phyloP scores from a whole-genome alignment of 2,113 vertebrate species.

The Nematolebias whitei region DNA sequence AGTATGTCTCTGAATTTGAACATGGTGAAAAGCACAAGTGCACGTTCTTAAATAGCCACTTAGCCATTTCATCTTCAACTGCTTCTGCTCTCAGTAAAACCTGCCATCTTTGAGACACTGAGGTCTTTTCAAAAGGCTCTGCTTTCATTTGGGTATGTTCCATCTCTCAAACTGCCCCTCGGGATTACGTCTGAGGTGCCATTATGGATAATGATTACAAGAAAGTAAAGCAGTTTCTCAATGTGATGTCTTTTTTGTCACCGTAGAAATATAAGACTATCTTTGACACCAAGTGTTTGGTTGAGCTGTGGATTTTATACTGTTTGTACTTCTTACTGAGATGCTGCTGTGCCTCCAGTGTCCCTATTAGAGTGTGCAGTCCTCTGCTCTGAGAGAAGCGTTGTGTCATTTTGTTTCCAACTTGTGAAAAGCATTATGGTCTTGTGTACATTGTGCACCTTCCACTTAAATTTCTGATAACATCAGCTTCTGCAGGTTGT shows the following conservation, averaged over 20 bases:
- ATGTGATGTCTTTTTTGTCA: slow-evolving; percentile 12
- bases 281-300: slow-evolving; percentile 37
- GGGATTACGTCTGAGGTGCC: slow-evolving; percentile 22
- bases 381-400: slow-evolving; percentile 37
- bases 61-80: slow-evolving; percentile 16
- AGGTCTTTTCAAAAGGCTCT: slow-evolving; percentile 7
- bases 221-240: slow-evolving; percentile 29
- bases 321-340: slow-evolving; percentile 20
- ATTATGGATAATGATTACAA: slow-evolving; percentile 47
- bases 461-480: not conserved
- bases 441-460: not conserved
- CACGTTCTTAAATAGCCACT: slow-evolving; percentile 2
- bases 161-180: slow-evolving; percentile 19
- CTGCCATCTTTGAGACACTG: slow-evolving; percentile 11
- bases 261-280: slow-evolving; percentile 30
- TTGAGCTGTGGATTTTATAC: slow-evolving; percentile 20
- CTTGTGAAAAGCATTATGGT: slow-evolving; percentile 31
- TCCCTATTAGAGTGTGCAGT: slow-evolving; percentile 30
- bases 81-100: slow-evolving; percentile 18
- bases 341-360: slow-evolving; percentile 33
- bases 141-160: slow-evolving; percentile 39
- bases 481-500: slow-evolving; percentile 14
- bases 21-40: slow-evolving; percentile 2
- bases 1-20: slow-evolving; percentile 2
- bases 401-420: slow-evolving; percentile 36